Evolutionary conservation across 2,113 vertebrate genomes (phyloP).

Genomic region (Onychorhynchus coronatus): DNA sequence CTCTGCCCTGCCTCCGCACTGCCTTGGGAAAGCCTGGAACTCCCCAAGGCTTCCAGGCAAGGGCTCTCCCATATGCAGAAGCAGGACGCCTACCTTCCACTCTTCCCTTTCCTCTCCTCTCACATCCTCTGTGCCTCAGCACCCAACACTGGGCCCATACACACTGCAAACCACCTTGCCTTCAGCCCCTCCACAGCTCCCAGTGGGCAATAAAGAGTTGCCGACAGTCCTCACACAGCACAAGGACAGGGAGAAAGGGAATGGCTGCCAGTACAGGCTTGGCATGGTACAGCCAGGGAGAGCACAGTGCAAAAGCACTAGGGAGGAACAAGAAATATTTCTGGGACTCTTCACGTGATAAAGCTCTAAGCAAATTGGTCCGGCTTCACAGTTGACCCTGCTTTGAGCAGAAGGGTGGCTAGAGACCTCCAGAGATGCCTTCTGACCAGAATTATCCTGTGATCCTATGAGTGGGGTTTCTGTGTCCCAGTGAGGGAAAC

Average conservation of each 20-base stretch:
- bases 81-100: neutral
- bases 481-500: neutral
- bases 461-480: neutral
- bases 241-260: neutral
- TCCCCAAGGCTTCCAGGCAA: neutral
- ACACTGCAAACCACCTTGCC: neutral
- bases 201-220: neutral
- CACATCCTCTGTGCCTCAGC: neutral
- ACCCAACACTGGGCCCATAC: neutral
- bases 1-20: neutral
- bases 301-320: neutral
- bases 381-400: neutral
- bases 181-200: neutral
- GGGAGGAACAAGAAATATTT: neutral
- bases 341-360: neutral
- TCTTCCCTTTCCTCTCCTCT: neutral
- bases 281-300: neutral
- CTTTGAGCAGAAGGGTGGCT: neutral
- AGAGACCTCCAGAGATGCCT: neutral
- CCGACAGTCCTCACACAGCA: neutral
- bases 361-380: neutral
- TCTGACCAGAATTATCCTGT: neutral
- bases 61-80: neutral
- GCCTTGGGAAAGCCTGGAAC: neutral
- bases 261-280: neutral